Percentiles rank a stretch among this genome's conserved stretches.
Conservation (phyloP, 2,797 vertebrate genomes). For the Onychomys leucogaster region DNA sequence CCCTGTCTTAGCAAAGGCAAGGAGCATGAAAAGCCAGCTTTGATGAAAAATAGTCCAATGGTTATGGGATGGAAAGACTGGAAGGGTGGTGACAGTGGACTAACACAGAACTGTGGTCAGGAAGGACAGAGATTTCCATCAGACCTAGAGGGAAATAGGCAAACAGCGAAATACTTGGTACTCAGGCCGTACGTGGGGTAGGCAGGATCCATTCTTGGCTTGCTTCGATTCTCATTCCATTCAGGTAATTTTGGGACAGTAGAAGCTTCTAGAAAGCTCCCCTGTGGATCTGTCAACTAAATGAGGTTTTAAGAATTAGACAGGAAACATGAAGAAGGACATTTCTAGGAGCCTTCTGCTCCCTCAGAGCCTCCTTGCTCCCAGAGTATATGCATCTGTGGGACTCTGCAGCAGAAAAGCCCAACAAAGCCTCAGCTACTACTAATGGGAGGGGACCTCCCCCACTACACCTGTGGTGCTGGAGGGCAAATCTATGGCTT, state of each 20-base stretch:
- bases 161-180: background rate
- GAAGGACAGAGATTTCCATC: too few species aligned
- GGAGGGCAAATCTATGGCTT: background rate
- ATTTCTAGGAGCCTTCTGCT: background rate
- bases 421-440: background rate
- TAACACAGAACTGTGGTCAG: background rate
- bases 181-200: background rate
- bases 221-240: background rate
- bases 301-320: background rate
- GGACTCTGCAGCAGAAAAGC: background rate
- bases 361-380: background rate
- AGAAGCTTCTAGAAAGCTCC: background rate
- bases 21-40: background rate
- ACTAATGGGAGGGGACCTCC: background rate
- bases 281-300: background rate
- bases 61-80: background rate
- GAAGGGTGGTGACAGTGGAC: background rate
- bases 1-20: background rate
- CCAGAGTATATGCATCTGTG: too few species aligned
- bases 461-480: too few species aligned
- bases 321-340: background rate
- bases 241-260: background rate
- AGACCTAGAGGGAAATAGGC: background rate
- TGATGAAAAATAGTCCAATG: background rate
- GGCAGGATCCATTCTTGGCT: background rate